Percentiles rank a stretch among this genome's conserved stretches.
phyloP scores from a whole-genome alignment of 2,888 invertebrate species.

The Fragum fragum region DNA sequence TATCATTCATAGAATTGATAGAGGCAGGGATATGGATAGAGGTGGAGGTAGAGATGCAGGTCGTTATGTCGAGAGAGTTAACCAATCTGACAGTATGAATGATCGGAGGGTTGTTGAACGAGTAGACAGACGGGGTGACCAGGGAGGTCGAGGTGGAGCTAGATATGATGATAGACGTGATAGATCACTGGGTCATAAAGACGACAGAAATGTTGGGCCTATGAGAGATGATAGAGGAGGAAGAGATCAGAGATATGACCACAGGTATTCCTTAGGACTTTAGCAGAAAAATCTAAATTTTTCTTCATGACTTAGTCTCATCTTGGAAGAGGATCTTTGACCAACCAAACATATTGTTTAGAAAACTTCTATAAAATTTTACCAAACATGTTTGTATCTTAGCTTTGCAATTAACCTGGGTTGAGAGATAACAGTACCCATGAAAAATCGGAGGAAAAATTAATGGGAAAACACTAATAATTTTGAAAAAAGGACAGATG shows the following conservation, averaged over 20 bases:
- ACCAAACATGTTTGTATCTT: too few relatives aligned
- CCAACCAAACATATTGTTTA: too few relatives aligned
- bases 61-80: constrained; percentile 62
- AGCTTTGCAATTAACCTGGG: too few relatives aligned
- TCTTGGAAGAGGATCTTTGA: too few relatives aligned
- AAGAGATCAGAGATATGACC: constrained; percentile 62
- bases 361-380: too few relatives aligned
- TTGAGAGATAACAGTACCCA: too few relatives aligned
- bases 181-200: constrained; percentile 55
- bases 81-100: constrained; percentile 19
- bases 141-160: constrained; percentile 39
- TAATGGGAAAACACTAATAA: too few relatives aligned
- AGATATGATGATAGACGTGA: constrained; percentile 63
- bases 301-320: too few relatives aligned
- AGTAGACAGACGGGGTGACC: constrained; percentile 50
- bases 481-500: too few relatives aligned
- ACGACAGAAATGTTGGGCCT: constrained; percentile 27
- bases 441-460: too few relatives aligned
- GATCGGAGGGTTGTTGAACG: constrained; percentile 57
- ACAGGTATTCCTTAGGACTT: constrained; percentile 26
- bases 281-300: too few relatives aligned
- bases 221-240: background rate
- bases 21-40: constrained; percentile 42
- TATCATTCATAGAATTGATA: constrained; percentile 28
- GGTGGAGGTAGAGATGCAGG: constrained; percentile 47